Conservation (phyloP, 2,797 vertebrate species). For the Pangasius sanitwongsei region DNA sequence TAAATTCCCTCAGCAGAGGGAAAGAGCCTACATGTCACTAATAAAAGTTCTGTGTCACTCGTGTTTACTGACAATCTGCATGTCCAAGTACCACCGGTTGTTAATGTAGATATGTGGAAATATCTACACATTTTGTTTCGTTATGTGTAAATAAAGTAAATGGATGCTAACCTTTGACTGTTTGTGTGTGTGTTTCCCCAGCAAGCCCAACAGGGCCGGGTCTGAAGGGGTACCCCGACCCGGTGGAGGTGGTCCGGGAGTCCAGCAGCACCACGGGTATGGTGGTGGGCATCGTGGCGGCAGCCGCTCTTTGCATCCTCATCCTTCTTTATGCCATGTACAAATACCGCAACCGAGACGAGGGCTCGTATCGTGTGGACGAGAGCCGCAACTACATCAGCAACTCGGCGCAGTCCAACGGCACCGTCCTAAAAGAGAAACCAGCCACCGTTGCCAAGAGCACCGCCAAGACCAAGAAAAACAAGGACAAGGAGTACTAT, state of each 20-base stretch:
- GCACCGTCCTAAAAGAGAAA: slow-evolving; percentile 95
- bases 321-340: slow-evolving; percentile 99
- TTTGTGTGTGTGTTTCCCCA: slow-evolving; percentile 66
- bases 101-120: too few species aligned
- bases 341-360: slow-evolving; percentile 98
- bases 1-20: too few species aligned
- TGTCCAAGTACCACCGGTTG: too few species aligned
- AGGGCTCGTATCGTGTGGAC: slow-evolving; percentile 96
- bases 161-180: not conserved
- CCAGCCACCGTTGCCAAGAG: slow-evolving; percentile 89
- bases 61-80: too few species aligned
- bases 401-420: slow-evolving; percentile 98
- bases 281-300: slow-evolving; percentile 97
- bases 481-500: slow-evolving; percentile 99
- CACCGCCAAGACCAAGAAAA: slow-evolving; percentile 96
- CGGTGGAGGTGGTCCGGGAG: slow-evolving; percentile 89
- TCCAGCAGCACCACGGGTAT: slow-evolving; percentile 97
- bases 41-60: too few species aligned
- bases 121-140: too few species aligned
- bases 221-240: slow-evolving; percentile 83
- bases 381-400: slow-evolving; percentile 99
- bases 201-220: slow-evolving; percentile 91
- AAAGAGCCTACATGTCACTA: too few species aligned
- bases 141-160: not conserved
- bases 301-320: slow-evolving; percentile 95